Percentiles rank a stretch among this genome's conserved stretches.
Evolutionary conservation across 2,113 vertebrate genomes (phyloP).

Genomic region (Gnathochromis pfefferi): DNA sequence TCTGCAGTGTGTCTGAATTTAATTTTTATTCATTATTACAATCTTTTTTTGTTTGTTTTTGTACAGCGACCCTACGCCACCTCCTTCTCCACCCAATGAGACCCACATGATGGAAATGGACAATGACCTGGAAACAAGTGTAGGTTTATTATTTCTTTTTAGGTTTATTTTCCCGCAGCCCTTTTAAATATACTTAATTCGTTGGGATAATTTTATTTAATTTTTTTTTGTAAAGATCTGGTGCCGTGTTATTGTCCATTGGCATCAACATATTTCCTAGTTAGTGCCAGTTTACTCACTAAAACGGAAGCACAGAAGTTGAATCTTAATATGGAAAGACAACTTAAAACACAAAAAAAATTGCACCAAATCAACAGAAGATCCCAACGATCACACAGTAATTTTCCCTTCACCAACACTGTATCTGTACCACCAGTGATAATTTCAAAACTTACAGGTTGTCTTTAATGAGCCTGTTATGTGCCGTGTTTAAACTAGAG

Average conservation of each 20-base stretch:
- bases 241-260: neutral
- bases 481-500: neutral
- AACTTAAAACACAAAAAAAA: neutral
- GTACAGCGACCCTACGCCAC: neutral
- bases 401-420: neutral
- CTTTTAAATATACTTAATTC: neutral
- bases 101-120: neutral
- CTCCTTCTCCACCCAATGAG: constrained; percentile 16
- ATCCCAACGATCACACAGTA: neutral
- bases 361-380: neutral
- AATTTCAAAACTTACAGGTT: neutral
- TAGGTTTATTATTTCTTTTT: neutral
- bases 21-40: neutral
- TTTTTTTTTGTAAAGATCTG: neutral
- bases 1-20: neutral
- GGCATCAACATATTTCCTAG: neutral
- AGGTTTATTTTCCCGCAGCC: neutral
- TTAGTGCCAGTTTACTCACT: neutral
- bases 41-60: neutral
- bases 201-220: neutral
- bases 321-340: neutral
- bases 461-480: neutral
- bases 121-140: rapidly evolving
- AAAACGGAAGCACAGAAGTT: neutral
- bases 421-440: neutral